Percentiles rank a stretch among this genome's conserved stretches.
These are phyloP conservation scores for Pterois miles DNA, from an alignment of 2,797 vertebrate species.

Conservation along the genomic window DNA sequence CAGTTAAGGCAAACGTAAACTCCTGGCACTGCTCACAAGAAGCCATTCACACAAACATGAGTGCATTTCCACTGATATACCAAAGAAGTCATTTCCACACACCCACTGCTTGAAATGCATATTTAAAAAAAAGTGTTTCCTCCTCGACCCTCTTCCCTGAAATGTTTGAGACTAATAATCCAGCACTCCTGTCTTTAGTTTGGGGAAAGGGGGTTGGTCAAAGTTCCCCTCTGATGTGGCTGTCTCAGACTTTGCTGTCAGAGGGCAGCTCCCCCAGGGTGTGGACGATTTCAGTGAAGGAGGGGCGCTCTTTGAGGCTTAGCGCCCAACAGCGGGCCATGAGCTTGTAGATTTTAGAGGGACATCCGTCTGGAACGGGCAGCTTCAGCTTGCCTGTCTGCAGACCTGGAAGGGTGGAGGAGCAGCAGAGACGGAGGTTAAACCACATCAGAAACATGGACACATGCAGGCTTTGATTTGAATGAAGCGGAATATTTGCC, in stretches of 20 bases:
- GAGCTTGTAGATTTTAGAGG: slow-evolving; percentile 91
- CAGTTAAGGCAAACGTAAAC: slow-evolving; percentile 75
- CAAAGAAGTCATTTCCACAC: slow-evolving; percentile 61
- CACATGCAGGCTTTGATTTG: background rate
- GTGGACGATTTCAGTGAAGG: slow-evolving; percentile 92
- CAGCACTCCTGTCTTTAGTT: slow-evolving; percentile 75
- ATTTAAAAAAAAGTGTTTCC: slow-evolving; percentile 53
- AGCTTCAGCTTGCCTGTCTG: slow-evolving; percentile 90
- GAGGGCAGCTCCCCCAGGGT: slow-evolving; percentile 87
- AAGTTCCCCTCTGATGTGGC: slow-evolving; percentile 25
- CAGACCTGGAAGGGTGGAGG: slow-evolving; percentile 81
- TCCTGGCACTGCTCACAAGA: slow-evolving; percentile 56
- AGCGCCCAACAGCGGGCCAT: slow-evolving; percentile 94
- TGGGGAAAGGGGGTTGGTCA: slow-evolving; percentile 29
- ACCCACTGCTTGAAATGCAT: slow-evolving; percentile 68
- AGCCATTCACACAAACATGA: slow-evolving; percentile 51
- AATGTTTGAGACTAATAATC: slow-evolving; percentile 80
- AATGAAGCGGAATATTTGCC: no score
- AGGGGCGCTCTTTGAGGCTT: slow-evolving; percentile 95
- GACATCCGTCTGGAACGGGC: slow-evolving; percentile 88
- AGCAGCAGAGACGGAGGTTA: background rate
- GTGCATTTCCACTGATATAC: slow-evolving; percentile 55
- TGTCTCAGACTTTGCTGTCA: slow-evolving; percentile 92
- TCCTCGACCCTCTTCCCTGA: slow-evolving; percentile 76
- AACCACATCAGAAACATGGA: background rate